Evolutionary conservation across 1,140 invertebrate genomes (phyloP), one percentile per base, ranked within the genome.

Genomic region (Microplitis demolitor): DNA sequence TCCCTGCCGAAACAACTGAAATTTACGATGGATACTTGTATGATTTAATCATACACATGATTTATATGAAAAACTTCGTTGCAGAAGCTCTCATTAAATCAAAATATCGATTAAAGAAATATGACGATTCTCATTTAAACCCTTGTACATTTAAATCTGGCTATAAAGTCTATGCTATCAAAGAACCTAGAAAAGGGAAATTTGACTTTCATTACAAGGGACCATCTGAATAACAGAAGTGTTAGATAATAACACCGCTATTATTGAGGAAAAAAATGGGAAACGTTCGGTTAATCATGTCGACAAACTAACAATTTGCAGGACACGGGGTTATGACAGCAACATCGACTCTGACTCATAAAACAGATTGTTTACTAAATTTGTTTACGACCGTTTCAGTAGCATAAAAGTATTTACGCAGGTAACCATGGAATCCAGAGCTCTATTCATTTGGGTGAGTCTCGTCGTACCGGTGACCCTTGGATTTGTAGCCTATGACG

Each of bases 291-390:
- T 56, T 9, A 68, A 62, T 24, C 63, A 73, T 54, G n/a, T 73
- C 14, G 71, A 73, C 50, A 73, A 73, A 51, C 54, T 73, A 1
- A 73, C 67, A 62, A 54, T n/a, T 14, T 61, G 58, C 16, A 14
- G 31, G 3, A 4, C 35, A 4, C 3, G 35, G 6, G 3, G 3
- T 37, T 37, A 3, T 33, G 58, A 31, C n/a, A n/a, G n/a, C n/a
- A n/a, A n/a, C 4, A 61, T 31, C 4, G 9, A 14, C 24, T 24
- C 58, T 61, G 11, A 54, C 3, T 37, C 3, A 16, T 13, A 54
- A 4, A n/a, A 3, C 4, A 3, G 3, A 3, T 13, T 54, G n/a
- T n/a, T n/a, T n/a, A n/a, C n/a, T n/a, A n/a, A n/a, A n/a, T n/a
- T n/a, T n/a, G n/a, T n/a, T n/a, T n/a, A n/a, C n/a, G n/a, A n/a